Conservation (phyloP, 2,797 vertebrate species). For the Sandelia bainsii region DNA sequence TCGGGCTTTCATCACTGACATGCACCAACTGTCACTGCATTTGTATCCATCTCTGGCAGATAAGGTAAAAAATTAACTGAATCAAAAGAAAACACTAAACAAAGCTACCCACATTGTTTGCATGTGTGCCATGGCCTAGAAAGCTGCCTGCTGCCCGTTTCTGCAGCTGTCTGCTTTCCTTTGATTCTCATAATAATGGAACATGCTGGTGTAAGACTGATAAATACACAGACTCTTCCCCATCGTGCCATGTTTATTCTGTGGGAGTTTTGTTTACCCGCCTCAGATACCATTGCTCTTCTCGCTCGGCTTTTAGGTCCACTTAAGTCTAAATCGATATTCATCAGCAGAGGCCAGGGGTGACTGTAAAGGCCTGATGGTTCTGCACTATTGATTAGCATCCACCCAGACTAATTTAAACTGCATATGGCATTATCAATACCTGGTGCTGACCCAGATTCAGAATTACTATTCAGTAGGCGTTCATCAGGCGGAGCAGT, state of each 20-base stretch:
- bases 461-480: conserved; percentile 51
- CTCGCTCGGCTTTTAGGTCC: conserved; percentile 57
- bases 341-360: conserved; percentile 73
- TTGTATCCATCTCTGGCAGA: conserved; percentile 36
- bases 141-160: conserved; percentile 24
- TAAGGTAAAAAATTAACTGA: conserved; percentile 36
- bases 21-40: conserved; percentile 18
- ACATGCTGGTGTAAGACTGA: conserved; percentile 41
- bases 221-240: conserved; percentile 48
- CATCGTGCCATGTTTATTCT: conserved; percentile 55
- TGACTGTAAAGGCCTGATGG: conserved; percentile 72
- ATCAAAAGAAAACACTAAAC: conserved; percentile 27
- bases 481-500: conserved; percentile 40
- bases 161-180: conserved; percentile 26
- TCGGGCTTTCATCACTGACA: conserved; percentile 7
- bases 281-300: conserved; percentile 43
- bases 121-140: conserved; percentile 17
- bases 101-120: conserved; percentile 45
- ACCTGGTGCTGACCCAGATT: conserved; percentile 58
- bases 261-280: conserved; percentile 53
- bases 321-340: conserved; percentile 74
- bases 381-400: conserved; percentile 74
- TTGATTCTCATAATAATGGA: conserved; percentile 50
- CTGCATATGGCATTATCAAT: conserved; percentile 74
- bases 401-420: conserved; percentile 73